A percentile compares a stretch with the other conserved stretches of the same genome.
phyloP scores from a whole-genome alignment of 2,113 vertebrate genomes.

The Sula dactylatra region DNA sequence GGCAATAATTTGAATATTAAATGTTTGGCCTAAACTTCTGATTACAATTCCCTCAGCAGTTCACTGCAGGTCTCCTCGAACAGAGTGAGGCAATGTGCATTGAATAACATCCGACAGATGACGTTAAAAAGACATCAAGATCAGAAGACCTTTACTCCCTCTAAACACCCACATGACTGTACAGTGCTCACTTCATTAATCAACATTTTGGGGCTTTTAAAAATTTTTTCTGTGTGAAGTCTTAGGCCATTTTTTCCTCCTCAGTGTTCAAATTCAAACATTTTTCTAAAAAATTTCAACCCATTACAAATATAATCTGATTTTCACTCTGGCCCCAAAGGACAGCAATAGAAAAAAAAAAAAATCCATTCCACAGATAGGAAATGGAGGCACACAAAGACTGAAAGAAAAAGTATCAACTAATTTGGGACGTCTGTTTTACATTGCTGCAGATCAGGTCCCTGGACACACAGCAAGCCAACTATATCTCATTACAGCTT shows the following conservation, averaged over 20 bases:
- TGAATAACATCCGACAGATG: slow-evolving; percentile 39
- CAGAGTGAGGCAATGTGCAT: not conserved
- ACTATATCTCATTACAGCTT: not conserved
- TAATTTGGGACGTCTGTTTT: slow-evolving; percentile 12
- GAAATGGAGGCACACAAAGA: not conserved
- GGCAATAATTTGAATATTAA: not conserved
- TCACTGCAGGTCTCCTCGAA: not conserved
- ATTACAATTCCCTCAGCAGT: not conserved
- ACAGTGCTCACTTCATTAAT: slow-evolving; percentile 19
- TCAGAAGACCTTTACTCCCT: slow-evolving; percentile 8
- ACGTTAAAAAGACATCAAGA: slow-evolving; percentile 36
- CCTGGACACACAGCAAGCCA: not conserved
- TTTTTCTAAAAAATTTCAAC: not conserved
- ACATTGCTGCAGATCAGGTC: not conserved
- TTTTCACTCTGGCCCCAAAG: not conserved
- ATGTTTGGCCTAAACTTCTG: slow-evolving; percentile 19
- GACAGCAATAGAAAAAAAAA: not conserved
- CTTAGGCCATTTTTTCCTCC: not conserved
- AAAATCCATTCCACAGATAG: not conserved
- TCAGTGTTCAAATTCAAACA: not conserved
- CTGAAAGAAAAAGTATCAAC: not conserved
- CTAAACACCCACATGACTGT: not conserved
- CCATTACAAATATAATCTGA: slow-evolving; percentile 20
- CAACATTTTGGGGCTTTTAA: not conserved
- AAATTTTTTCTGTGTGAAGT: not conserved